phyloP scores from a whole-genome alignment of 2,113 vertebrate species.

The Acanthochromis polyacanthus region DNA sequence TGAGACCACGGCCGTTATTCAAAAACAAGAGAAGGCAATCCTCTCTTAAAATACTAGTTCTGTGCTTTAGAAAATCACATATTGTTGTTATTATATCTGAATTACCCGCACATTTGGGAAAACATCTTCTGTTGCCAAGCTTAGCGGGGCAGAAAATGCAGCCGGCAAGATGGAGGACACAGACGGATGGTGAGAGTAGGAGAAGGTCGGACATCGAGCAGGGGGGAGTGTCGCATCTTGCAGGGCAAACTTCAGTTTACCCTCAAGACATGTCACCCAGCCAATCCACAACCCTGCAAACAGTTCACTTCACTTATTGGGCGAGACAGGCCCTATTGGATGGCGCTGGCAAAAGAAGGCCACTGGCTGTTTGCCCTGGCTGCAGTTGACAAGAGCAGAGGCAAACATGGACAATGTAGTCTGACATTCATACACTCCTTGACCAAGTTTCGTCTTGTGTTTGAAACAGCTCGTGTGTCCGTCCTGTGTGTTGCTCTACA shows the following conservation, averaged over 20 bases:
- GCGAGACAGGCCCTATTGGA: conserved; percentile 40
- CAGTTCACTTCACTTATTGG: conserved; percentile 52
- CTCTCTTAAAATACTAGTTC: background rate
- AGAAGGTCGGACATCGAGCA: conserved; percentile 59
- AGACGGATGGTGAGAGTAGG: conserved; percentile 42
- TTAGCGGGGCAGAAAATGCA: conserved; percentile 43
- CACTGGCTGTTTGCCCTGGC: conserved; percentile 59
- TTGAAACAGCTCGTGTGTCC: background rate
- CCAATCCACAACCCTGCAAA: conserved; percentile 30
- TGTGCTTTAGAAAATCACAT: background rate
- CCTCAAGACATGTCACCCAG: conserved; percentile 52
- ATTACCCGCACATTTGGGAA: conserved; percentile 12
- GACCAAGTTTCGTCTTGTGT: background rate
- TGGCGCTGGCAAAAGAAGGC: conserved; percentile 10
- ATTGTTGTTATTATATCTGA: background rate
- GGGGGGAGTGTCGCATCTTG: conserved; percentile 36
- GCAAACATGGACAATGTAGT: conserved; percentile 32
- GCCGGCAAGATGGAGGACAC: conserved; percentile 22
- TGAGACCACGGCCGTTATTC: background rate
- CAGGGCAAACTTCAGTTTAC: conserved; percentile 55
- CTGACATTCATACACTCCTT: conserved; percentile 34
- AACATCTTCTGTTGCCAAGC: conserved; percentile 48
- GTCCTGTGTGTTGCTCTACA: background rate
- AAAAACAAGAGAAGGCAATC: background rate
- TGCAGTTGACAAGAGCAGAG: conserved; percentile 42